Evolutionary conservation across 2,888 invertebrate genomes (phyloP).

Genomic region (Drosophila lacicola): DNA sequence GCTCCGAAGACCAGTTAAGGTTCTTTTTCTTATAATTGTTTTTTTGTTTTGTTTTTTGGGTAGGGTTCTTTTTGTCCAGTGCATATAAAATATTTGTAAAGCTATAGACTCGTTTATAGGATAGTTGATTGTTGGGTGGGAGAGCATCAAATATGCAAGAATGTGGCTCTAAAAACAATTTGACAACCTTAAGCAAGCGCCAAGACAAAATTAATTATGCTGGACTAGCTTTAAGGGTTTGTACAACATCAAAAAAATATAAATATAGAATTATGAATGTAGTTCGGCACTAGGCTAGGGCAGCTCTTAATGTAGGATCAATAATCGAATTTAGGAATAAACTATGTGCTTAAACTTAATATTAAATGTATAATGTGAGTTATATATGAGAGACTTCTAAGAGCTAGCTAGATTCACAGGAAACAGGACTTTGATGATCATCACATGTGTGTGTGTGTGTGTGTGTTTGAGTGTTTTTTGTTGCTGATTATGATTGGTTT

Average conservation of each 20-base stretch:
- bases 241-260: slow-evolving; percentile 20
- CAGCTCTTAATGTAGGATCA: slow-evolving; percentile 49
- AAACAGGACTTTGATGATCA: slow-evolving; percentile 79
- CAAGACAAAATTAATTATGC: slow-evolving; percentile 8
- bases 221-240: slow-evolving; percentile 27
- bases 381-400: slow-evolving; percentile 67
- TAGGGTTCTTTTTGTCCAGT: slow-evolving; percentile 30
- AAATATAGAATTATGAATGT: slow-evolving; percentile 41
- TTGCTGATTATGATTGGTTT: slow-evolving; percentile 27
- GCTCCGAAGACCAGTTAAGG: slow-evolving; percentile 30
- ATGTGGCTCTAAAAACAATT: slow-evolving; percentile 18
- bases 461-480: slow-evolving; percentile 38
- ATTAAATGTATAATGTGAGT: slow-evolving; percentile 51
- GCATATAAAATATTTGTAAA: slow-evolving; percentile 33
- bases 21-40: not conserved
- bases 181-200: slow-evolving; percentile 12
- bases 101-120: slow-evolving; percentile 32
- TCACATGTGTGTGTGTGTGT: slow-evolving; percentile 73
- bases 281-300: slow-evolving; percentile 55
- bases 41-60: slow-evolving; percentile 4
- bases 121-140: slow-evolving; percentile 30
- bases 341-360: slow-evolving; percentile 36
- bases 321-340: slow-evolving; percentile 33
- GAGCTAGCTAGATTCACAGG: slow-evolving; percentile 79
- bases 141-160: slow-evolving; percentile 30